Evolutionary conservation across 2,797 vertebrate species (phyloP), one percentile per base, ranked within the genome.

Genomic region (Coendou prehensilis): DNA sequence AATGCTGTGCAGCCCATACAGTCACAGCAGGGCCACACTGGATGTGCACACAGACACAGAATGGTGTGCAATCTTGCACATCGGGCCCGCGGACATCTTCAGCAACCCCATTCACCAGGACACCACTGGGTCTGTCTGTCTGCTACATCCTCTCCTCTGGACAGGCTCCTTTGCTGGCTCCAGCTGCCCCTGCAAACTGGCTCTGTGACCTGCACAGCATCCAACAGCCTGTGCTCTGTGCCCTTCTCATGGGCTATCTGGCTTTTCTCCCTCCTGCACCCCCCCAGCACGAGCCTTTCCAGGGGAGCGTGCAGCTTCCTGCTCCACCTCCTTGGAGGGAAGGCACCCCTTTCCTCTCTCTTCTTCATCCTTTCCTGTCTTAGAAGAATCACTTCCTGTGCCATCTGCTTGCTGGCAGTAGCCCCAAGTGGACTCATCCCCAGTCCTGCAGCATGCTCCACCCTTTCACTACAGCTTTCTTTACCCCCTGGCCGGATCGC

Each of bases 1-100:
- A 89, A 87, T 23, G 56, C 57, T 0, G 2, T 3, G 9, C 1
- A n/a, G 56, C 61, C 57, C 37, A 5, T 3, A 59, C 0, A 75
- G 13, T 37, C 54, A 57, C 0, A 15, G 33, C 4, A 23, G 50
- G 57, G 30, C 85, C 75, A 28, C 3, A 0, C 47, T 0, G n/a
- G 56, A 83, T 30, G 28, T 2, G 7, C 0, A 4, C 14, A 20
- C 14, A 33, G 45, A 33, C 23, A 52, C 20, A 59, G 59, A 85
- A 26, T 2, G 30, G 23, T 14, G 50, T 79, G 64, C 18, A 7
- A 6, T n/a, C 76, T 45, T 89, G 33, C 47, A 61, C 0, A 4
- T 26, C 1, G 0, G 69, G 81, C 37, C 17, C 0, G 30, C 11
- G 59, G 47, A 47, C 22, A 20, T 0, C 6, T 1, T 7, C 22